Evolutionary conservation across 2,888 invertebrate genomes (phyloP).

Genomic region (Volucella bombylans): DNA sequence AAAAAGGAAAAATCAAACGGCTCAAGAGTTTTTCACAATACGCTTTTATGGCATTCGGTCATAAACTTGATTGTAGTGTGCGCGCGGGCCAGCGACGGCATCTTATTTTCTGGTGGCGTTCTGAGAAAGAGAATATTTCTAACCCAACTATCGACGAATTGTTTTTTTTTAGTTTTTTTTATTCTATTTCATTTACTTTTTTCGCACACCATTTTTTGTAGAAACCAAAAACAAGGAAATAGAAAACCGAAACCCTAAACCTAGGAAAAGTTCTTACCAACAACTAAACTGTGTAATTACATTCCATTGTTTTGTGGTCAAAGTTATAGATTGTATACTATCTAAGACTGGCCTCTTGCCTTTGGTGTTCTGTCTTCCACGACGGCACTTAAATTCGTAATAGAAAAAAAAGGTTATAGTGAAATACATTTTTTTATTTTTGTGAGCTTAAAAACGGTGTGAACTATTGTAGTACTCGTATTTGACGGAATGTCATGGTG

Average conservation of each 20-base stretch:
- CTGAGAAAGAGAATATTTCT: slow-evolving; percentile 52
- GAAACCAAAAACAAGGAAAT: not conserved
- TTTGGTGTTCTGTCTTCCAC: not conserved
- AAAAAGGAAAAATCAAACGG: slow-evolving; percentile 75
- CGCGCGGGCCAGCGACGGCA: slow-evolving; percentile 73
- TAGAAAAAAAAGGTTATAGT: slow-evolving; percentile 6
- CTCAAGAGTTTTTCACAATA: slow-evolving; percentile 81
- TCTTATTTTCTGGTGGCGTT: slow-evolving; percentile 63
- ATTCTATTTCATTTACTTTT: not conserved
- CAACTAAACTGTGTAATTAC: slow-evolving; percentile 36
- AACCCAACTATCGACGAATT: slow-evolving; percentile 4
- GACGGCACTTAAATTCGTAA: not conserved
- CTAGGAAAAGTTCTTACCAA: not conserved
- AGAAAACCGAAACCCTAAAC: not conserved
- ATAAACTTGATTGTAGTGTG: slow-evolving; percentile 81
- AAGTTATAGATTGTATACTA: slow-evolving; percentile 26
- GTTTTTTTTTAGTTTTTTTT: not conserved
- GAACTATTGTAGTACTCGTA: too few species aligned
- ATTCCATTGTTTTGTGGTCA: slow-evolving; percentile 39
- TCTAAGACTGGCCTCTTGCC: slow-evolving; percentile 11
- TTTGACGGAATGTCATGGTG: slow-evolving; percentile 23
- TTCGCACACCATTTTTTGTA: not conserved
- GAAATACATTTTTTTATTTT: slow-evolving; percentile 6
- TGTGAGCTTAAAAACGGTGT: slow-evolving; percentile 37
- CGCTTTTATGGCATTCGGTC: slow-evolving; percentile 83